Evolutionary conservation across 2,888 invertebrate genomes (phyloP).

Genomic region (Salpingus planirostris): DNA sequence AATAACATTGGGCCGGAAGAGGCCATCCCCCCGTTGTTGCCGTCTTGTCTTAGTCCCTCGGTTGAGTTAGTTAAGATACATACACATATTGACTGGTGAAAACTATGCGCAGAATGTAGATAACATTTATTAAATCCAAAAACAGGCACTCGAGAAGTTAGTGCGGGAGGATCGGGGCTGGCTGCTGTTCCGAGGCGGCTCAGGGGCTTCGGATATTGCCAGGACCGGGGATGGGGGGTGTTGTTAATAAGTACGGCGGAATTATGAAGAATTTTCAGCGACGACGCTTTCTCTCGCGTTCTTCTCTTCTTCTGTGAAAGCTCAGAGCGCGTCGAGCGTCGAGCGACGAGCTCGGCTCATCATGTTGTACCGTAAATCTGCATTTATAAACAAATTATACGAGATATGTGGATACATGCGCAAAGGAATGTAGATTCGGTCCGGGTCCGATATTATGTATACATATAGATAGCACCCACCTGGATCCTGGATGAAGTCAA

Average conservation of each 20-base stretch:
- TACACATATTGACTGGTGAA: conserved; percentile 25
- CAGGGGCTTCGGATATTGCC: conserved; percentile 5
- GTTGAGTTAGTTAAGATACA: conserved; percentile 1
- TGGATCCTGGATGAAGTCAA: no score
- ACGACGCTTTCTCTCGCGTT: conserved; percentile 22
- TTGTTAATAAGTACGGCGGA: conserved; percentile 29
- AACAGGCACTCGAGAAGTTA: conserved; percentile 26
- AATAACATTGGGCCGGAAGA: no score
- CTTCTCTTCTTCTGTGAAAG: conserved; percentile 21
- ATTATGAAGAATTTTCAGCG: conserved; percentile 30
- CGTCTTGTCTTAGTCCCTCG: no score
- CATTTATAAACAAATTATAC: conserved; percentile 14
- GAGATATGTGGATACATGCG: conserved; percentile 10
- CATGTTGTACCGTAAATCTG: conserved; percentile 18
- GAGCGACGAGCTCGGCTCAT: conserved; percentile 20
- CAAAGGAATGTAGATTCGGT: conserved; percentile 12
- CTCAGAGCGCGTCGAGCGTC: no score
- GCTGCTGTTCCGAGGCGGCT: conserved; percentile 11
- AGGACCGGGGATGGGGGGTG: conserved; percentile 13
- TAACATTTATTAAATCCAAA: conserved; percentile 32
- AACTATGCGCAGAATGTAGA: conserved; percentile 32
- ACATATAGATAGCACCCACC: no score
- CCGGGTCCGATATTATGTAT: no score
- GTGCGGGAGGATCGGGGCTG: conserved; percentile 13
- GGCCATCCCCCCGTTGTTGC: no score